Conservation (phyloP, 2,113 vertebrate genomes). For the Muntiacus reevesi region DNA sequence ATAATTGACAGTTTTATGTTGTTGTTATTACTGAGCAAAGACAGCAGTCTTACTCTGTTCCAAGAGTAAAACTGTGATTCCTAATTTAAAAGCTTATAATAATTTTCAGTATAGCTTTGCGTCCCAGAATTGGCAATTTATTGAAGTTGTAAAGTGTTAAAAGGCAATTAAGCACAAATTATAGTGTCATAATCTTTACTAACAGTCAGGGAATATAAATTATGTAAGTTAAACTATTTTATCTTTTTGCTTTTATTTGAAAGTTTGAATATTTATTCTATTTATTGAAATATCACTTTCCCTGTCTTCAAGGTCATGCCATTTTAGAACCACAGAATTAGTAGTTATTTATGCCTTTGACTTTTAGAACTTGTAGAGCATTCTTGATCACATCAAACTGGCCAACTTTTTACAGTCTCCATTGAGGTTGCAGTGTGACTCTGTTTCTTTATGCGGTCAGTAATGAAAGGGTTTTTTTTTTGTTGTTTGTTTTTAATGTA, state of each 20-base stretch:
- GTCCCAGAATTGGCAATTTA: not conserved
- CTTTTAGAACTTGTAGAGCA: not conserved
- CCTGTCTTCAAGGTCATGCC: not conserved
- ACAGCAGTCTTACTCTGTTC: not conserved
- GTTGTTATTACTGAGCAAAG: not conserved
- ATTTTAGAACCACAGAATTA: slow-evolving; percentile 5
- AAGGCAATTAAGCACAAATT: slow-evolving; percentile 20
- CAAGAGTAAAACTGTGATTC: not conserved
- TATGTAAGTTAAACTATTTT: not conserved
- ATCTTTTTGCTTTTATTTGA: not conserved
- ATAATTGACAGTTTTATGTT: not conserved
- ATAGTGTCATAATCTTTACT: slow-evolving; percentile 7
- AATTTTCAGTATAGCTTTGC: not conserved
- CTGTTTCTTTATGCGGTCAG: not conserved
- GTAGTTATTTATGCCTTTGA: not conserved
- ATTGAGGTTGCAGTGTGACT: not conserved
- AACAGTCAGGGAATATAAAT: not conserved
- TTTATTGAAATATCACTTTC: not conserved
- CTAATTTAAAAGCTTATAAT: not conserved
- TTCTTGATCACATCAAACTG: not conserved
- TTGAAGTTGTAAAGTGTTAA: not conserved
- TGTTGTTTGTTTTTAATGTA: not conserved
- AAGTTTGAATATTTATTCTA: not conserved
- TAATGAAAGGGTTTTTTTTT: not conserved
- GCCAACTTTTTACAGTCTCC: not conserved